phyloP scores from a whole-genome alignment of 2,888 invertebrate species.

The Mellilla xanthometata region DNA sequence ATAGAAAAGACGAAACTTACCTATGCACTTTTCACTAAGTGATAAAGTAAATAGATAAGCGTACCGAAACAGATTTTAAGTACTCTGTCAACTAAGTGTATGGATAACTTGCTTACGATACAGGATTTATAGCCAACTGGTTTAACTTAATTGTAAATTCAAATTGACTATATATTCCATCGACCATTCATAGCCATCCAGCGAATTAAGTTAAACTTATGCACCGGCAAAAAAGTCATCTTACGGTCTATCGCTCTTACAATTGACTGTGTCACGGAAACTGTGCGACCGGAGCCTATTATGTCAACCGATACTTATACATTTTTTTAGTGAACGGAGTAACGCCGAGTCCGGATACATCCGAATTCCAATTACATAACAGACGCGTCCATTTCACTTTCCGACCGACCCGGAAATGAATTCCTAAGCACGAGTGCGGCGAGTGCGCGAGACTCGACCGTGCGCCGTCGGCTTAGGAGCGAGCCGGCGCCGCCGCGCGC shows the following conservation, averaged over 20 bases:
- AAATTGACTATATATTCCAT: slow-evolving; percentile 38
- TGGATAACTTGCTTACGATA: slow-evolving; percentile 16
- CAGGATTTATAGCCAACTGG: slow-evolving; percentile 38
- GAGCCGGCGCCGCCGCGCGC: slow-evolving; percentile 24
- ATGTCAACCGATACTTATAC: slow-evolving; percentile 75
- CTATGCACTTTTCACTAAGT: too few species aligned
- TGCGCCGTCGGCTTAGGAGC: slow-evolving; percentile 44
- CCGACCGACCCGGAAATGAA: slow-evolving; percentile 82
- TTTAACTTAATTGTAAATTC: slow-evolving; percentile 44
- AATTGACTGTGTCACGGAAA: slow-evolving; percentile 59
- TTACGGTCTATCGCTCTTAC: slow-evolving; percentile 55
- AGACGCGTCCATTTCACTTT: slow-evolving; percentile 83
- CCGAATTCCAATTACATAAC: slow-evolving; percentile 83
- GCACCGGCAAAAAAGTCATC: slow-evolving; percentile 48
- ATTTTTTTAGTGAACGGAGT: slow-evolving; percentile 79
- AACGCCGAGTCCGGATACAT: slow-evolving; percentile 79
- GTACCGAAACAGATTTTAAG: neutral
- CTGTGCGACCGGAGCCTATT: slow-evolving; percentile 54
- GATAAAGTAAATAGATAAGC: neutral
- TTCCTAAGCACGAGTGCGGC: slow-evolving; percentile 81
- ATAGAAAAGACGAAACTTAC: too few species aligned
- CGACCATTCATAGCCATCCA: slow-evolving; percentile 29
- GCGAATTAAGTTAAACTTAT: slow-evolving; percentile 39
- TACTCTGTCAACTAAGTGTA: slow-evolving; percentile 11
- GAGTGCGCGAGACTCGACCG: slow-evolving; percentile 57